Conservation (phyloP, 2,888 invertebrate genomes). For the Siphonodentalium dalli region DNA sequence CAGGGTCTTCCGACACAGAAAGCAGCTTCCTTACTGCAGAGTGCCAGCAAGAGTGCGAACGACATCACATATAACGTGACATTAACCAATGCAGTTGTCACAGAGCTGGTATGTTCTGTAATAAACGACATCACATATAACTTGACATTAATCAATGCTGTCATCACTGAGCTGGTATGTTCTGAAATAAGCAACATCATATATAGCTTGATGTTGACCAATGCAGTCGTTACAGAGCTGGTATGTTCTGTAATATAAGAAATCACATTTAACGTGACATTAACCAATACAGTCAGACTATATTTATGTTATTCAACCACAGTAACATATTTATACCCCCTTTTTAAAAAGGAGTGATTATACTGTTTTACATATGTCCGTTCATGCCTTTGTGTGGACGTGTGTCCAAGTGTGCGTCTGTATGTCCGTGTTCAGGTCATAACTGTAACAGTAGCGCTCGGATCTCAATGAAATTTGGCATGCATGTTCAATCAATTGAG, state of each 20-base stretch:
- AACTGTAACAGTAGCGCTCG: no score
- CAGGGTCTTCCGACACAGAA: constrained; percentile 57
- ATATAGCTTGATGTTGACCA: not conserved
- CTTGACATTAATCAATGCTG: constrained; percentile 72
- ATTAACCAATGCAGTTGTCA: constrained; percentile 70
- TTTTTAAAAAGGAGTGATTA: no score
- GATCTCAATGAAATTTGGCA: no score
- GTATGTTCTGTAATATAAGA: not conserved
- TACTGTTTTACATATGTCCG: no score
- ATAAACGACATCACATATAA: constrained; percentile 70
- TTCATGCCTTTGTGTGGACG: no score
- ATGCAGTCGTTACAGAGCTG: not conserved
- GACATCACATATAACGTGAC: constrained; percentile 70
- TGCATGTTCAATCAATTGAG: no score
- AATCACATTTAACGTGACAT: not conserved
- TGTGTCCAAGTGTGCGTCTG: no score
- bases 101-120: constrained; percentile 53
- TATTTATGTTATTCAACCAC: no score
- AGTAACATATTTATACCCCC: no score
- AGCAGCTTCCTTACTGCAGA: constrained; percentile 46
- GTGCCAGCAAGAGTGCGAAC: constrained; percentile 72
- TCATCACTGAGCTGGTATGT: constrained; percentile 59
- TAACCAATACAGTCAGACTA: not conserved
- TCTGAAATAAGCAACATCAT: not conserved
- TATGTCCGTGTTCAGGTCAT: no score